Conservation (phyloP, 2,113 vertebrate species). For the Coturnix japonica region DNA sequence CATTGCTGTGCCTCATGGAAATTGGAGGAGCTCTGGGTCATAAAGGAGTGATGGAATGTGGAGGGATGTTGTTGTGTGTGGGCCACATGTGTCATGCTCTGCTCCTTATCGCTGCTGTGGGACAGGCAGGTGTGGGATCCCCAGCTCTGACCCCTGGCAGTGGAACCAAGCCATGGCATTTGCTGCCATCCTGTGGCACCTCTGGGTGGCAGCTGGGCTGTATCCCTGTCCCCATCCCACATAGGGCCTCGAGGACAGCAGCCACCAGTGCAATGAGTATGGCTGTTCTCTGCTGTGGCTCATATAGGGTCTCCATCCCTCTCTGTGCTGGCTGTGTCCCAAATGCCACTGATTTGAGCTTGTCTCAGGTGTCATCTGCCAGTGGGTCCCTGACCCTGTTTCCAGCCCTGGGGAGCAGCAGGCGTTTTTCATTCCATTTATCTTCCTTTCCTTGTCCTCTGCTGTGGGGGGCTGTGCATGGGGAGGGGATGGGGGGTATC, state of each 20-base stretch:
- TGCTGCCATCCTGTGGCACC: neutral
- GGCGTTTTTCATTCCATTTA: neutral
- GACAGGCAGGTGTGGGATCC: neutral
- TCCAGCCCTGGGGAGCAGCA: too few relatives aligned
- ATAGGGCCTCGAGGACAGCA: neutral
- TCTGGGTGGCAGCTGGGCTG: neutral
- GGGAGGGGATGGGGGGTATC: neutral
- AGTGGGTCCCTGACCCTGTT: neutral
- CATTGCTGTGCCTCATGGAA: neutral
- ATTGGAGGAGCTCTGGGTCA: accelerated
- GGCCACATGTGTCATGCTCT: accelerated
- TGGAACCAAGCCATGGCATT: neutral
- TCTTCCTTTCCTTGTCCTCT: neutral
- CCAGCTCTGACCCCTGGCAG: neutral
- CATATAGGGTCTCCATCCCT: neutral
- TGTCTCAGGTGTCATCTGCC: neutral
- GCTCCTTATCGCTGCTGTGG: accelerated
- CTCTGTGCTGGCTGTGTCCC: neutral
- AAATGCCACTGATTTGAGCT: neutral
- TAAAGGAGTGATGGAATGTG: accelerated
- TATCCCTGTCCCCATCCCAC: neutral
- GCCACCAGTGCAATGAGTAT: neutral
- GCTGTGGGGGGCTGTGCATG: neutral
- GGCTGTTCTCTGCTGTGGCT: neutral
- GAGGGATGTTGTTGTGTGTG: accelerated